These are phyloP conservation scores for Tineola bisselliella DNA, from an alignment of 2,888 invertebrate species.

Conservation along the genomic window DNA sequence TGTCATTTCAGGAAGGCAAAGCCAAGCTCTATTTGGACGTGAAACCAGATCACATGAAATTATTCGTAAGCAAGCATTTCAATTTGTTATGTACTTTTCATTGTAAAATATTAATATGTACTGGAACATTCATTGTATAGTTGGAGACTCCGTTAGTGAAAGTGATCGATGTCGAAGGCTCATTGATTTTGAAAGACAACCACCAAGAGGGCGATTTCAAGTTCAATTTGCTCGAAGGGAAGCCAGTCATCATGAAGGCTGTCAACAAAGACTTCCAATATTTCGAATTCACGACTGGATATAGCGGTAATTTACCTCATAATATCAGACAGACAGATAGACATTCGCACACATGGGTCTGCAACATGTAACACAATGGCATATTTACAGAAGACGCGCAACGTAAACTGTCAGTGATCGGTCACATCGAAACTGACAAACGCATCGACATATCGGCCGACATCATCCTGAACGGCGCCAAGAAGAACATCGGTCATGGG, in stretches of 20 bases:
- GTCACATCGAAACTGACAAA: constrained; percentile 69
- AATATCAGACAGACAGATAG: no score
- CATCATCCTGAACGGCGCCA: constrained; percentile 57
- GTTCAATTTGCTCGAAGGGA: constrained; percentile 58
- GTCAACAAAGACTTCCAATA: constrained; percentile 68
- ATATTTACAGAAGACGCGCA: constrained; percentile 41
- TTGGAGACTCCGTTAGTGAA: constrained; percentile 59
- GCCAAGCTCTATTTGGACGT: constrained; percentile 42
- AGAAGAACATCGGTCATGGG: constrained; percentile 67
- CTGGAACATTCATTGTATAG: constrained; percentile 26
- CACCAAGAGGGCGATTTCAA: constrained; percentile 61
- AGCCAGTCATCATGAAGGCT: constrained; percentile 50
- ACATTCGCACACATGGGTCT: no score
- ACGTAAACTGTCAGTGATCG: constrained; percentile 63
- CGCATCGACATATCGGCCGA: constrained; percentile 70
- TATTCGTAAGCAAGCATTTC: constrained; percentile 36
- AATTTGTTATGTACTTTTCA: neutral
- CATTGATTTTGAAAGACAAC: constrained; percentile 52
- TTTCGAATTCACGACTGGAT: constrained; percentile 61
- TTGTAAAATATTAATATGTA: neutral
- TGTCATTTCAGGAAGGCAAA: constrained; percentile 49
- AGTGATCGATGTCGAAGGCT: constrained; percentile 60
- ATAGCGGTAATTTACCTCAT: constrained; percentile 51
- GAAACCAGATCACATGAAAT: constrained; percentile 40
- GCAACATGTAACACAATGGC: neutral